These are phyloP conservation scores for Xenopus borealis DNA, from an alignment of 2,113 vertebrate genomes.

Conservation along the genomic window DNA sequence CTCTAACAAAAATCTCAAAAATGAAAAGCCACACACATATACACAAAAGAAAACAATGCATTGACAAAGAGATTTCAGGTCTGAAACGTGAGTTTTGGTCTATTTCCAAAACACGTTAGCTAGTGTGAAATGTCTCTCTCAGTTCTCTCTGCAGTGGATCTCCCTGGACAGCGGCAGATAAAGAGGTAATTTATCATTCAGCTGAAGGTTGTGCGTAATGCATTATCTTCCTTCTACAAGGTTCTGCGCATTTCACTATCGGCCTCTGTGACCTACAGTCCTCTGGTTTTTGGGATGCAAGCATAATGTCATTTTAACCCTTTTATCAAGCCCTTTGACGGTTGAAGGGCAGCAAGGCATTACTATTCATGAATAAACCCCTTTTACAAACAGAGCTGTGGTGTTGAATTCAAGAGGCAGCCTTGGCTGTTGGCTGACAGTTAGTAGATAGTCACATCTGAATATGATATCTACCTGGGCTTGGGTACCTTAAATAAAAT, in stretches of 20 bases:
- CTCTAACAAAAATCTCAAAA: background rate
- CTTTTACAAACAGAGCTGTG: too few relatives aligned
- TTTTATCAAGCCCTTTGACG: background rate
- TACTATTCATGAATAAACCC: too few relatives aligned
- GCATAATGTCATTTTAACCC: constrained; percentile 79
- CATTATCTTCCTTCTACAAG: constrained; percentile 67
- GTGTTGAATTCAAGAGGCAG: too few relatives aligned
- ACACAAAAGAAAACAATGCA: constrained; percentile 49
- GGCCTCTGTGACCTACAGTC: constrained; percentile 64
- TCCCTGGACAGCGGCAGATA: constrained; percentile 78
- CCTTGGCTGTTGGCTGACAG: too few relatives aligned
- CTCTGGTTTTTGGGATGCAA: constrained; percentile 67
- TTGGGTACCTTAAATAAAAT: too few relatives aligned
- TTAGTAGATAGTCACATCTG: too few relatives aligned
- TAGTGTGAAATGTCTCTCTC: constrained; percentile 67
- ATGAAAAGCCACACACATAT: background rate
- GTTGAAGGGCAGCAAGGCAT: background rate
- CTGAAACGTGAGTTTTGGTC: constrained; percentile 60
- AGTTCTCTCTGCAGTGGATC: constrained; percentile 59
- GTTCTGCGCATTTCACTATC: constrained; percentile 51
- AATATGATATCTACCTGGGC: too few relatives aligned
- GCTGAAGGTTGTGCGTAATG: constrained; percentile 70
- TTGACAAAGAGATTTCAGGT: constrained; percentile 52
- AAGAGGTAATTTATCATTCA: constrained; percentile 80
- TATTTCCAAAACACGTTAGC: constrained; percentile 59